phyloP scores from a whole-genome alignment of 2,888 invertebrate genomes.

The Anarsia innoxiella region DNA sequence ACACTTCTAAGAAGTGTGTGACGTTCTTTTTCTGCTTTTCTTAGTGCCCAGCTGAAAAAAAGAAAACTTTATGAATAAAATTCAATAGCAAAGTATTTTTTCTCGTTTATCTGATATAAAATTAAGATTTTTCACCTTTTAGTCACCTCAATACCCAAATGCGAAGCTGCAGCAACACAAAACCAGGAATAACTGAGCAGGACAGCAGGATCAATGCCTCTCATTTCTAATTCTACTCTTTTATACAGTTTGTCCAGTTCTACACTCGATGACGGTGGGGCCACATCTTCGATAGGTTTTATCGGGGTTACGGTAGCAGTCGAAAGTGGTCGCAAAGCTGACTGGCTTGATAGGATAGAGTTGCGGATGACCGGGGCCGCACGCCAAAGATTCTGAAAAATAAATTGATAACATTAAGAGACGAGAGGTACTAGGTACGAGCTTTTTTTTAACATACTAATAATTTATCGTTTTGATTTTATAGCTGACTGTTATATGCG shows the following conservation, averaged over 20 bases:
- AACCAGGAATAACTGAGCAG: conserved; percentile 92
- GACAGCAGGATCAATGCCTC: conserved; percentile 91
- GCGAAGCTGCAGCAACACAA: conserved; percentile 84
- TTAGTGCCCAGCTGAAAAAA: conserved; percentile 80
- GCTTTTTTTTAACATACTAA: too few relatives aligned
- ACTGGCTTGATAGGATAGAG: conserved; percentile 26
- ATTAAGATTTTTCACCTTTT: conserved; percentile 76
- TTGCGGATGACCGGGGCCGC: conserved; percentile 33
- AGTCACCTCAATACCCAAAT: conserved; percentile 85
- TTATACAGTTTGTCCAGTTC: conserved; percentile 87
- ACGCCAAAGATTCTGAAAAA: conserved; percentile 46
- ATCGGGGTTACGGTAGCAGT: conserved; percentile 29
- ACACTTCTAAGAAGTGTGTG: conserved; percentile 90
- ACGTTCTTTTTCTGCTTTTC: conserved; percentile 83
- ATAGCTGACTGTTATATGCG: too few relatives aligned
- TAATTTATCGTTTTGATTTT: too few relatives aligned
- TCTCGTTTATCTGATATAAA: not conserved
- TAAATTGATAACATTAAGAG: too few relatives aligned
- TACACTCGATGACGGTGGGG: conserved; percentile 28
- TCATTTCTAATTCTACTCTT: conserved; percentile 88
- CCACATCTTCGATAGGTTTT: conserved; percentile 32
- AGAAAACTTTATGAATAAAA: conserved; percentile 1
- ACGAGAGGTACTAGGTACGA: too few relatives aligned
- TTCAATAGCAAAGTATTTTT: not conserved
- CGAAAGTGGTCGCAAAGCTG: conserved; percentile 33